A percentile compares a stretch with the other conserved stretches of the same genome.
Evolutionary conservation across 2,888 invertebrate genomes (phyloP).

Genomic region (Baccha elongata): DNA sequence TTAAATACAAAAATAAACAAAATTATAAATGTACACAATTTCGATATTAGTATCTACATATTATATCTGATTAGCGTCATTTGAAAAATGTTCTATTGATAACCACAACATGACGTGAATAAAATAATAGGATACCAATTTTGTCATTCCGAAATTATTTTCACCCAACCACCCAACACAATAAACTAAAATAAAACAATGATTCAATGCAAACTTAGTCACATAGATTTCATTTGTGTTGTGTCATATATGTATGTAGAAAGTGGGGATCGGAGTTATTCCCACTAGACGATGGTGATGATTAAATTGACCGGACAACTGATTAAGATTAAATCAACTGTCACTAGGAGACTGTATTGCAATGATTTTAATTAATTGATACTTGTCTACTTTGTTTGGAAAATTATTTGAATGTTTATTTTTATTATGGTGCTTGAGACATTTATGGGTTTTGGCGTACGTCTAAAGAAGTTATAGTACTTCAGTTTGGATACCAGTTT

Average conservation of each 20-base stretch:
- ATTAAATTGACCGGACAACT: not conserved
- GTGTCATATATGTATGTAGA: too few species aligned
- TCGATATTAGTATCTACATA: too few species aligned
- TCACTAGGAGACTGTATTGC: not conserved
- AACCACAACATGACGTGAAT: too few species aligned
- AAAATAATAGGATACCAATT: too few species aligned
- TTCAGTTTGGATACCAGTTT: constrained; percentile 1
- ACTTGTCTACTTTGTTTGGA: not conserved
- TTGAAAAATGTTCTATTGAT: too few species aligned
- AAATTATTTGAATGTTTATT: not conserved
- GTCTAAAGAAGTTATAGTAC: not conserved
- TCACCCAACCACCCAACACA: not conserved
- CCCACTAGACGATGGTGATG: too few species aligned
- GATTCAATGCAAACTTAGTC: not conserved
- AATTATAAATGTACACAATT: too few species aligned
- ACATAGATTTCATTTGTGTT: too few species aligned
- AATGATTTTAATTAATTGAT: not conserved
- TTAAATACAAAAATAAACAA: too few species aligned
- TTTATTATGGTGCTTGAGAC: constrained; percentile 3
- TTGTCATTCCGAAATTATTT: not conserved
- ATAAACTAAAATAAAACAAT: constrained; percentile 3
- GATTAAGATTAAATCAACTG: too few species aligned
- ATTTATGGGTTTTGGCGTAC: not conserved
- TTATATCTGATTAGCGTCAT: too few species aligned
- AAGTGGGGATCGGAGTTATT: too few species aligned